Base-by-base conservation (phyloP, 2,113 vertebrate genomes). In the Rhombomys opimus region DNA sequence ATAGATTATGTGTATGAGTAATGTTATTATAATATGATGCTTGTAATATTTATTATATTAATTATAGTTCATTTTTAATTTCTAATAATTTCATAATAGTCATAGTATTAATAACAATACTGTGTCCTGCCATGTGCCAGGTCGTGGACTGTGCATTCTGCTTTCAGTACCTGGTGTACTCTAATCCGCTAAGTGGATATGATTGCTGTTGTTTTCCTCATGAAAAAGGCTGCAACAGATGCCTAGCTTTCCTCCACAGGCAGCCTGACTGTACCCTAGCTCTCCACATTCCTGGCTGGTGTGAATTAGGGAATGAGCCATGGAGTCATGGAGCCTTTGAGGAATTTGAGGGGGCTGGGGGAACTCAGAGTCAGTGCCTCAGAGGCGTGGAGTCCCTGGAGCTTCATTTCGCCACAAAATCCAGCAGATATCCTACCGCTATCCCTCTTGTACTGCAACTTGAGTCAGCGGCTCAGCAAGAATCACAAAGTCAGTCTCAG, bases 391-490 rank as follows among this genome's bases (percentile, higher is more conserved):
- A 90, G 46, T 63, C 32, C 30, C 10, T 38, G n/a, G 50, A 52
- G 10, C 25, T 54, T 35, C 57, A 59, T 85, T 89, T 89, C 32
- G 38, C n/a, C 41, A 13, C 35, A 41, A 32, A 94, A 67, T n/a
- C 50, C 27, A 30, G 10, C 25, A 93, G 52, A 50, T 22, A 3
- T 84, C 30, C 12, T 92, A 54, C 30, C 2, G 30, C 61, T 73
- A 11, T 52, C 25, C 59, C 73, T 80, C 22, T 27, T 87, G 81
- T 90, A 86, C 85, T 89, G 61, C 73, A 76, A 75, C 52, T 96
- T 93, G 87, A 96, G 90, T 90, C 72, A 96, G 92, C 54, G 95
- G 10, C 76, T 84, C n/a, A 94, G 92, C 75, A 93, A 93, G 97
- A 96, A 85, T 95, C 92, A 95, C 82, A 87, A 70, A 93, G 81